A percentile compares a stretch with the other conserved stretches of the same genome.
Evolutionary conservation across 2,888 invertebrate species (phyloP).

Genomic region (Caenorhabditis zanzibari): DNA sequence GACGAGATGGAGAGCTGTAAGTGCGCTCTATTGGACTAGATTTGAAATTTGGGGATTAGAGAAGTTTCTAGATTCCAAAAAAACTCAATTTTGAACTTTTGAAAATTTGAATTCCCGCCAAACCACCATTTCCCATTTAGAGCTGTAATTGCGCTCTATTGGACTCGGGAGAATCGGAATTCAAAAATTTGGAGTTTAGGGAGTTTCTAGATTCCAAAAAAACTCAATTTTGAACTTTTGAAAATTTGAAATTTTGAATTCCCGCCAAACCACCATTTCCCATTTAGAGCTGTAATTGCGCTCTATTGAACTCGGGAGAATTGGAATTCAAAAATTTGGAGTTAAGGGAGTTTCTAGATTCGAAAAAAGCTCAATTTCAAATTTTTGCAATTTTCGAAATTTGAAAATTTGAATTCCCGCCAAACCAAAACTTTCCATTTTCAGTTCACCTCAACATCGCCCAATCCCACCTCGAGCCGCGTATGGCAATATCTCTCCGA

Average conservation of each 20-base stretch:
- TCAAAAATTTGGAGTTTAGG: not conserved
- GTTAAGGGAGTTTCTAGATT: no score
- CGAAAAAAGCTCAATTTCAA: not conserved
- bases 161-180: no score
- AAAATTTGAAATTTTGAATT: not conserved
- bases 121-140: no score
- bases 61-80: no score
- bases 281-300: no score
- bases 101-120: not conserved
- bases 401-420: not conserved
- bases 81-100: not conserved
- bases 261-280: not conserved
- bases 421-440: conserved; percentile 13
- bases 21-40: not conserved
- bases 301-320: no score
- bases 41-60: not conserved
- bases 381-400: not conserved
- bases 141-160: conserved; percentile 36
- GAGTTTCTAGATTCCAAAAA: no score
- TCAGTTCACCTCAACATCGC: conserved; percentile 63
- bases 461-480: conserved; percentile 35
- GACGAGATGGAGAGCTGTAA: conserved; percentile 58
- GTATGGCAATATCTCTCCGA: conserved; percentile 65
- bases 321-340: not conserved
- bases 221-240: not conserved